Conservation (phyloP, 1,140 invertebrate species). For the Cotesia glomerata region DNA sequence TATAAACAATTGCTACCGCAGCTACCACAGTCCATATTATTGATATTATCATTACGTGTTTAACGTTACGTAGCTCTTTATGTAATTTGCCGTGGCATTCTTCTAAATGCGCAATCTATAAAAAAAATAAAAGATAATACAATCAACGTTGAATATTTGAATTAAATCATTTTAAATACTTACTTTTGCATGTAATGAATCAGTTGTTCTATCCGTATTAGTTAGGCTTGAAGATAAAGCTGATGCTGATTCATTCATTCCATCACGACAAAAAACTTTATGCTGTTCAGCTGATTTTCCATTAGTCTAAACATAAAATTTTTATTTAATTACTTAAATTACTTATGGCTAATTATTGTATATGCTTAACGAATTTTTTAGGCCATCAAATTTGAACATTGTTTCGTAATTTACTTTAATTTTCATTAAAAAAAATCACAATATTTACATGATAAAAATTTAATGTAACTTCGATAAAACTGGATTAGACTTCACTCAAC, state of each 20-base stretch:
- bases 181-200: slow-evolving; percentile 53
- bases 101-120: slow-evolving; percentile 54
- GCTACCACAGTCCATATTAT: slow-evolving; percentile 50
- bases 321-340: slow-evolving; percentile 10
- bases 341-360: slow-evolving; percentile 1
- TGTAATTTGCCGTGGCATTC: slow-evolving; percentile 49
- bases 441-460: no score
- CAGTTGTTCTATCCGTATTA: slow-evolving; percentile 39
- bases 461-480: no score
- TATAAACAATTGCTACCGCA: slow-evolving; percentile 43
- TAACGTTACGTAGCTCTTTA: slow-evolving; percentile 47
- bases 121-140: slow-evolving; percentile 7
- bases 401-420: no score
- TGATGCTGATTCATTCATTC: slow-evolving; percentile 40
- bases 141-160: not conserved
- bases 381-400: no score
- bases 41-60: slow-evolving; percentile 50
- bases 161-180: not conserved
- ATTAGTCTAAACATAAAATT: slow-evolving; percentile 42
- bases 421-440: no score
- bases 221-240: slow-evolving; percentile 17
- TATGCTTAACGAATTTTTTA: no score
- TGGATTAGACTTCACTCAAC: no score
- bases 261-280: slow-evolving; percentile 59
- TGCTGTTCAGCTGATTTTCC: slow-evolving; percentile 60